Conservation (phyloP, 2,888 invertebrate species). For the Leptinotarsa haldemani region DNA sequence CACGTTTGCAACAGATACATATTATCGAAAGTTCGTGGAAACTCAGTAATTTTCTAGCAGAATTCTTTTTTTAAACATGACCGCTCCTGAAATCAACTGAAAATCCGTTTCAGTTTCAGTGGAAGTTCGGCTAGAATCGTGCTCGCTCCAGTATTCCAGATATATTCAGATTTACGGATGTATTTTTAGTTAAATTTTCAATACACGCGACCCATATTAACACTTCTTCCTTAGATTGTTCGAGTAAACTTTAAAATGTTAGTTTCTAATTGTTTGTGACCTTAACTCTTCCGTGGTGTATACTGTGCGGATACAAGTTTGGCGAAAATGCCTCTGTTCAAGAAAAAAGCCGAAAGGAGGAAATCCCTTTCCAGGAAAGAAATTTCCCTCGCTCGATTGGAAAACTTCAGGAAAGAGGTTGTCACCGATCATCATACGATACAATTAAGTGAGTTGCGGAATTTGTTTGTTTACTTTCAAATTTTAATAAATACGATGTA, state of each 20-base stretch:
- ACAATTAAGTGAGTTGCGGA: constrained; percentile 57
- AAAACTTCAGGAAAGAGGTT: constrained; percentile 71
- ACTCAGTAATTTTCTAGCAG: constrained; percentile 26
- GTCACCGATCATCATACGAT: constrained; percentile 70
- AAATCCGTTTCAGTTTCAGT: constrained; percentile 42
- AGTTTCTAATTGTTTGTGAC: constrained; percentile 45
- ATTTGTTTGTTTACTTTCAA: constrained; percentile 13
- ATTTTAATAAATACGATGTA: background rate
- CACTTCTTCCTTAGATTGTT: constrained; percentile 37
- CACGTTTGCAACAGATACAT: constrained; percentile 2
- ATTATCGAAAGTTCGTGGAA: constrained; percentile 15
- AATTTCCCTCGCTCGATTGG: constrained; percentile 65
- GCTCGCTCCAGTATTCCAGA: constrained; percentile 44
- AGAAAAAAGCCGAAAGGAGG: constrained; percentile 55
- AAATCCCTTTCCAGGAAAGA: constrained; percentile 65
- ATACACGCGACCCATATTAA: constrained; percentile 43
- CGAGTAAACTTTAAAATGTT: constrained; percentile 39
- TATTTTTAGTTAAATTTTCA: constrained; percentile 44
- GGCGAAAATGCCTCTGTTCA: constrained; percentile 54
- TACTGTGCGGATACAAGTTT: constrained; percentile 31
- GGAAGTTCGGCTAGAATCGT: constrained; percentile 35
- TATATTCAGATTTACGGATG: constrained; percentile 39
- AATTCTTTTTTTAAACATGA: constrained; percentile 45
- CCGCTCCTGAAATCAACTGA: constrained; percentile 37
- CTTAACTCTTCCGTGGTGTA: constrained; percentile 34